Percentiles rank a stretch among this genome's conserved stretches.
phyloP scores from a whole-genome alignment of 2,888 invertebrate species.

The Aethes cnicana region DNA sequence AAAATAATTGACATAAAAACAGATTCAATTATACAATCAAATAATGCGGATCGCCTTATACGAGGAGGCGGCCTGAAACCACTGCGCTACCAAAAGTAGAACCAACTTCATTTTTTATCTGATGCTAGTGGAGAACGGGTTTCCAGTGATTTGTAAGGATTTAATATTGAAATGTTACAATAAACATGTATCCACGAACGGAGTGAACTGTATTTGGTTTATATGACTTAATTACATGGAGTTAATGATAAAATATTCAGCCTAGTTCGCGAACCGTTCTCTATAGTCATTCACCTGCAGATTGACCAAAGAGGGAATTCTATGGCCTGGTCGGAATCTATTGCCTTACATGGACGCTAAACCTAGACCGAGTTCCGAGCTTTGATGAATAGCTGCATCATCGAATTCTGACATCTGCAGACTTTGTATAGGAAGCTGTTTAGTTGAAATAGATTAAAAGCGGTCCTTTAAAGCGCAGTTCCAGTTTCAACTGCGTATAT shows the following conservation, averaged over 20 bases:
- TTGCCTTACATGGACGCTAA: slow-evolving; percentile 55
- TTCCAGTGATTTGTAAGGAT: slow-evolving; percentile 47
- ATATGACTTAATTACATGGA: slow-evolving; percentile 45
- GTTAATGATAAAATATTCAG: slow-evolving; percentile 51
- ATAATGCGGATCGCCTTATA: slow-evolving; percentile 62
- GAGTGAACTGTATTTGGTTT: slow-evolving; percentile 43
- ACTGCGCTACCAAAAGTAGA: slow-evolving; percentile 51
- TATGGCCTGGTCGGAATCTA: slow-evolving; percentile 54
- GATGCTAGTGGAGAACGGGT: slow-evolving; percentile 39
- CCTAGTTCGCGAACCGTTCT: slow-evolving; percentile 51
- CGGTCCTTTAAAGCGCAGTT: slow-evolving; percentile 24
- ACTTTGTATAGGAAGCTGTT: slow-evolving; percentile 7
- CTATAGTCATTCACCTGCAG: slow-evolving; percentile 58
- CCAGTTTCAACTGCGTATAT: slow-evolving; percentile 40
- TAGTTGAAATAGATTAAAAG: slow-evolving; percentile 29
- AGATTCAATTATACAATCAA: slow-evolving; percentile 62
- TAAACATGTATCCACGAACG: slow-evolving; percentile 38
- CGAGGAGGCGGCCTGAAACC: slow-evolving; percentile 43
- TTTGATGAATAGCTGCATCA: slow-evolving; percentile 48
- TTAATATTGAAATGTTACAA: slow-evolving; percentile 49
- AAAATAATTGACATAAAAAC: slow-evolving; percentile 75
- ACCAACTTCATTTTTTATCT: slow-evolving; percentile 48
- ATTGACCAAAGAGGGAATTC: slow-evolving; percentile 61
- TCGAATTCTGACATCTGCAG: slow-evolving; percentile 35
- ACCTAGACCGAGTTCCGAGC: slow-evolving; percentile 52